Conservation (phyloP, 2,113 vertebrate species). For the Rhinoderma darwinii region DNA sequence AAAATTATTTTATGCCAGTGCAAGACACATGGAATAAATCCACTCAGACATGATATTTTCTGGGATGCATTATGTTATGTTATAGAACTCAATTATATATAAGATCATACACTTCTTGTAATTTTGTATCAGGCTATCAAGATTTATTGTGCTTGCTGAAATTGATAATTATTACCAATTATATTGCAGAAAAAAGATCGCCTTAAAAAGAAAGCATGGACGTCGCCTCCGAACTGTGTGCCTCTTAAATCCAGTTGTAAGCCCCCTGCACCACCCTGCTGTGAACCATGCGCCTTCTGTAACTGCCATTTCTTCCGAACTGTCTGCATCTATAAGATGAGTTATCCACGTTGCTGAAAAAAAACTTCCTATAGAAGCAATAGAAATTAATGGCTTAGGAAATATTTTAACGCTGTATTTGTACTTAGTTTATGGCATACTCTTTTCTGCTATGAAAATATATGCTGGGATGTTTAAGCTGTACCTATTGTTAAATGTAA, state of each 20-base stretch:
- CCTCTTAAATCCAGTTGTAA: constrained; percentile 81
- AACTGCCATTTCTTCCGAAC: constrained; percentile 85
- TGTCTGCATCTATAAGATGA: constrained; percentile 80
- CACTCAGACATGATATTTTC: neutral
- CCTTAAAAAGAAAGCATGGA: constrained; percentile 61
- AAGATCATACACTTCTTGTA: neutral
- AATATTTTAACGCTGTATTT: neutral
- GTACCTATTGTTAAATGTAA: neutral
- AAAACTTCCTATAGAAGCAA: neutral
- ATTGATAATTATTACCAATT: neutral
- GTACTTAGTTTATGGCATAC: neutral
- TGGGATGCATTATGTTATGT: neutral
- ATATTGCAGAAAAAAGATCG: constrained; percentile 52
- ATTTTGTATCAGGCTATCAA: neutral
- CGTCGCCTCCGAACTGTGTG: constrained; percentile 77
- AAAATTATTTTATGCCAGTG: no score
- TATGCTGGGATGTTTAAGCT: neutral
- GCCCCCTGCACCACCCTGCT: constrained; percentile 76
- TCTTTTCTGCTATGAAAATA: neutral
- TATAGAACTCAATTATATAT: neutral
- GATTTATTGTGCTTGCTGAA: neutral
- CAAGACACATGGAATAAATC: neutral
- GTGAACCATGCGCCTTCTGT: constrained; percentile 84
- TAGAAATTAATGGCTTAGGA: neutral
- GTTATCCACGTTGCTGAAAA: constrained; percentile 80